Conservation (phyloP, 2,888 invertebrate species). For the Parnassius glacialis region DNA sequence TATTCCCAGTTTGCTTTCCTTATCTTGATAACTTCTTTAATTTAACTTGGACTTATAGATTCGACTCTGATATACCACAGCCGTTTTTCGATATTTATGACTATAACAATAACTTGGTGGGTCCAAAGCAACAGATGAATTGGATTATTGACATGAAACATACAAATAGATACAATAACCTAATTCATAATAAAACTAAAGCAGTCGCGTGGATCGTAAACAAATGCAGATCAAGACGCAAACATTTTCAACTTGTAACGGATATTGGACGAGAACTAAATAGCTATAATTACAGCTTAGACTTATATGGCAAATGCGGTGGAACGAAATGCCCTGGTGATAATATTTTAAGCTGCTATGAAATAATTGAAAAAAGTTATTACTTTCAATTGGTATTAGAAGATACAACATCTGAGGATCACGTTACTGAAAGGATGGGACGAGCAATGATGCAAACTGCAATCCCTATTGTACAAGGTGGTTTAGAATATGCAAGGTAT, state of each 20-base stretch:
- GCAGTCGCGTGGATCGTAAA: slow-evolving; percentile 60
- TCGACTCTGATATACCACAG: slow-evolving; percentile 61
- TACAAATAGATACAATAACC: slow-evolving; percentile 33
- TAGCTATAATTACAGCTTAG: slow-evolving; percentile 56
- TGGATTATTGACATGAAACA: slow-evolving; percentile 53
- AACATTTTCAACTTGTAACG: slow-evolving; percentile 48
- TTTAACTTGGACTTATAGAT: slow-evolving; percentile 70
- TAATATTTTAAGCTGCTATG: slow-evolving; percentile 46
- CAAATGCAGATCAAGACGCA: slow-evolving; percentile 52
- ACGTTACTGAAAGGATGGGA: slow-evolving; percentile 55
- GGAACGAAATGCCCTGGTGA: slow-evolving; percentile 49
- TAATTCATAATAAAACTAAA: slow-evolving; percentile 47
- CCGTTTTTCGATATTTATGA: slow-evolving; percentile 56
- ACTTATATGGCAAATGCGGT: slow-evolving; percentile 58
- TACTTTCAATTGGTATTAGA: slow-evolving; percentile 63
- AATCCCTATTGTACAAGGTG: slow-evolving; percentile 61
- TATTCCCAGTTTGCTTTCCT: slow-evolving; percentile 53
- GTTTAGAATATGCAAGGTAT: slow-evolving; percentile 57
- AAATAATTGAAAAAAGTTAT: slow-evolving; percentile 56
- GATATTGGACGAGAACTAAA: slow-evolving; percentile 51
- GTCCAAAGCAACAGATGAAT: slow-evolving; percentile 47
- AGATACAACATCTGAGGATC: slow-evolving; percentile 55
- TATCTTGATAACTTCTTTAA: slow-evolving; percentile 65
- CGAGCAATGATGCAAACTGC: slow-evolving; percentile 49
- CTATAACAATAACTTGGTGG: slow-evolving; percentile 43